Base-by-base conservation (phyloP, 2,888 invertebrate genomes). In the Caenorhabditis wallacei region DNA sequence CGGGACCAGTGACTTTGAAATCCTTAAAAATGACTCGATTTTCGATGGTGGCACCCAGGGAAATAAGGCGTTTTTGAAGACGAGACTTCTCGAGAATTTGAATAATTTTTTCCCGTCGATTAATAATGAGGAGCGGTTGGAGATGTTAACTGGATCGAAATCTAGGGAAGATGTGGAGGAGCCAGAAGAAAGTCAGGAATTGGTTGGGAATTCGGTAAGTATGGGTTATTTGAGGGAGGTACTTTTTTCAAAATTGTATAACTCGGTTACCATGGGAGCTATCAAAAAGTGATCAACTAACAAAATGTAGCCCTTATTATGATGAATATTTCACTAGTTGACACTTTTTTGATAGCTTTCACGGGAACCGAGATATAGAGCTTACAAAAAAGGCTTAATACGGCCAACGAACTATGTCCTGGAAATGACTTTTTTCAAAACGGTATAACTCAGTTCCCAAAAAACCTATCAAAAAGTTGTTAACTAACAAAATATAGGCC, bases 71-170 rank as follows among this genome's bases (percentile, higher is more conserved):
- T 81, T 81, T 69, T 37, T 81, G 63, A 81, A 81, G 30, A 75
- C 69, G 0, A 69, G 69, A 22, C 63, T 85, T 26, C 59, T 85
- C 26, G 82, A 84, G 37, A 85, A 85, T 57, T 37, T 85, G 59
- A 85, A 85, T 22, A 85, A 82, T 53, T 85, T 79, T 26, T 85
- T 84, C 35, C 80, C 76, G 3, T 61, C 82, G 5, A 69, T 78
- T 0, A 68, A 75, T 13, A 70, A 71, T 46, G 69, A 74, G 5
- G 84, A 79, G 11, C 37, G 66, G 11, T 22, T 84, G 53, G 84
- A 84, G 71, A 82, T 84, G 43, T 54, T 84, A 10, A 72, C 76
- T 18, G 76, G 63, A 1, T 48, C 61, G 0, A 56, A 64, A 35
- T 22, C 66, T 0, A 59, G 30, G 22, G 43, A 61, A 40, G 43